Evolutionary conservation across 64 coral and sea anemone species (phyloP).

Genomic region (Actinia equina): DNA sequence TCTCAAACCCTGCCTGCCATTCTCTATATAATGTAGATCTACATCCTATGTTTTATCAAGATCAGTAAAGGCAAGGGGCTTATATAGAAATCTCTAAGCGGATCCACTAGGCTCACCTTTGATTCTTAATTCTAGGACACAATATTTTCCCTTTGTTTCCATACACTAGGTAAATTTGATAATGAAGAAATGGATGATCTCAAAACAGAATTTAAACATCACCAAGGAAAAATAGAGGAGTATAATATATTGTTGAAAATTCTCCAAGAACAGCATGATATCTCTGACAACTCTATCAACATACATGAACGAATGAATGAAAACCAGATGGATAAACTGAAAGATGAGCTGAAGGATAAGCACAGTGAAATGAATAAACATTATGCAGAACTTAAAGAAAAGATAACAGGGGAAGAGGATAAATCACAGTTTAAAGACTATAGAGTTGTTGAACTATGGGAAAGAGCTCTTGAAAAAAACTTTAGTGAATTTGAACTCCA

Average conservation of each 20-base stretch:
- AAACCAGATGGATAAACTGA: slow-evolving; percentile 48
- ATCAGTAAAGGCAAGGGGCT: too few species aligned
- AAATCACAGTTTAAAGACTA: slow-evolving; percentile 40
- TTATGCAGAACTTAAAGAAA: slow-evolving; percentile 54
- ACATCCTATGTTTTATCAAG: too few species aligned
- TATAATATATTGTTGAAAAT: slow-evolving; percentile 41
- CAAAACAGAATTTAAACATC: slow-evolving; percentile 75
- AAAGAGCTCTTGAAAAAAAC: slow-evolving; percentile 43
- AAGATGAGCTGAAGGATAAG: slow-evolving; percentile 41
- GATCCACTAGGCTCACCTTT: too few species aligned
- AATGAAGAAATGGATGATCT: slow-evolving; percentile 69
- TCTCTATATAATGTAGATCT: too few species aligned
- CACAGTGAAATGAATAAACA: slow-evolving; percentile 40
- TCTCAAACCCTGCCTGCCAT: too few species aligned
- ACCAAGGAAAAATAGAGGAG: slow-evolving; percentile 64
- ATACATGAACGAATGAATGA: slow-evolving; percentile 25
- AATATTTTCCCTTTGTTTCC: slow-evolving; percentile 12
- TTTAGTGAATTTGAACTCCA: slow-evolving; percentile 55
- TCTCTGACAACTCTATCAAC: slow-evolving; percentile 83
- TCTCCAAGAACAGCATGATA: slow-evolving; percentile 53
- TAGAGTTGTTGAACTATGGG: slow-evolving; percentile 72
- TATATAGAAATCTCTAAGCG: too few species aligned
- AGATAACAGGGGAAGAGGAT: slow-evolving; percentile 23
- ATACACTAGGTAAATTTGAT: slow-evolving; percentile 49
- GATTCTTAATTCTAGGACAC: not conserved